Percentiles rank a stretch among this genome's conserved stretches.
Evolutionary conservation across 1,140 invertebrate genomes (phyloP).

Genomic region (Diabrotica undecimpunctata): DNA sequence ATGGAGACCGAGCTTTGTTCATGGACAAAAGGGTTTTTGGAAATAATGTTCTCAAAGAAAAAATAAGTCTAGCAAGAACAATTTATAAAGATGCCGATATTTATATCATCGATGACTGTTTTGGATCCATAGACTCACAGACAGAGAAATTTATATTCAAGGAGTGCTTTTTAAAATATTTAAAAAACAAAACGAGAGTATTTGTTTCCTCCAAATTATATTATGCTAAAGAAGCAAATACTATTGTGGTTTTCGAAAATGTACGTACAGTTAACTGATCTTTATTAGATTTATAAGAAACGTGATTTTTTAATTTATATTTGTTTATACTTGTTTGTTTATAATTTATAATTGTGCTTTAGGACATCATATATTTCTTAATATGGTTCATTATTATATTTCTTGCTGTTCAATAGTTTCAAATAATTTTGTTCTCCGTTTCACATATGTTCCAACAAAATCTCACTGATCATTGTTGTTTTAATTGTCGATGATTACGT

Average conservation of each 20-base stretch:
- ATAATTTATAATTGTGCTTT: not conserved
- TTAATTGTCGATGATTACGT: not conserved
- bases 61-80: constrained; percentile 59
- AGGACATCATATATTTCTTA: not conserved
- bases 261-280: constrained; percentile 46
- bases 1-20: constrained; percentile 70
- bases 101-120: constrained; percentile 79
- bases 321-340: too few species aligned
- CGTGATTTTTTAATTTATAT: not conserved
- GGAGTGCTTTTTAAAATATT: constrained; percentile 58
- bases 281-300: not conserved
- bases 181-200: constrained; percentile 57
- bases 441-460: not conserved
- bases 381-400: too few species aligned
- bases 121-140: constrained; percentile 74
- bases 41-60: constrained; percentile 72
- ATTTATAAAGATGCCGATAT: constrained; percentile 71
- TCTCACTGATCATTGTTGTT: not conserved
- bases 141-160: constrained; percentile 69
- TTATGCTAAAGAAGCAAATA: constrained; percentile 67
- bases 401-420: too few species aligned
- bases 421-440: too few species aligned
- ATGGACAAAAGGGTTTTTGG: constrained; percentile 71
- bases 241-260: constrained; percentile 69
- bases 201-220: constrained; percentile 82